A percentile compares a stretch with the other conserved stretches of the same genome.
These are phyloP conservation scores for Balaeniceps rex DNA, from an alignment of 2,113 vertebrate species.

Conservation along the genomic window DNA sequence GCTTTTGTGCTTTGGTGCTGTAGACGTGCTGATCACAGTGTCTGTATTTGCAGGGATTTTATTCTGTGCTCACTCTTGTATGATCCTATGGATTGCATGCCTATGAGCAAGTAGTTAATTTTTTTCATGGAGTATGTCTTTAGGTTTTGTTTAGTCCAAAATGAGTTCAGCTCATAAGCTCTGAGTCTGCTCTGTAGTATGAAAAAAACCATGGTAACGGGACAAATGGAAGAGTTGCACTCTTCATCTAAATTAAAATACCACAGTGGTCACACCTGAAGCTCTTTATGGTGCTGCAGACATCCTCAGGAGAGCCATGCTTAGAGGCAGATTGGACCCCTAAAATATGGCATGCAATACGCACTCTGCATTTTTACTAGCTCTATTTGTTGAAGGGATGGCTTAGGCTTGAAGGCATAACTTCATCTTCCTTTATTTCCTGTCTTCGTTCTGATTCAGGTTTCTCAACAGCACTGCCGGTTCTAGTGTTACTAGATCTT, in stretches of 20 bases:
- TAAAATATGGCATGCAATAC: not conserved
- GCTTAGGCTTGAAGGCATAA: not conserved
- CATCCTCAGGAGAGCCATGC: not conserved
- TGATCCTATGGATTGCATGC: not conserved
- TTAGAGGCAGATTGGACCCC: not conserved
- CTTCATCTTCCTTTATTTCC: not conserved
- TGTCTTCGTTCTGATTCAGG: not conserved
- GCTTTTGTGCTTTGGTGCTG: not conserved
- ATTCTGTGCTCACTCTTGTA: not conserved
- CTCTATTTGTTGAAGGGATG: not conserved
- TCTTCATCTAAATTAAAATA: not conserved
- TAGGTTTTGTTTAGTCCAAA: not conserved
- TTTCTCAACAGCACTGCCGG: not conserved
- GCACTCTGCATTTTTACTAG: not conserved
- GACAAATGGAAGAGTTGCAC: not conserved
- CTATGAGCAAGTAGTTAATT: not conserved
- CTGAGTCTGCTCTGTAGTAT: not conserved
- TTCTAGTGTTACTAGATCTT: not conserved
- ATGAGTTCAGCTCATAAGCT: not conserved
- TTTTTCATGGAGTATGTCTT: not conserved
- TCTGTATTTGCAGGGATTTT: not conserved
- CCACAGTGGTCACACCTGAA: not conserved
- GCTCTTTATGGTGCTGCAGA: not conserved
- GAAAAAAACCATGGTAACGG: not conserved
- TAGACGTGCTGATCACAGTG: not conserved